Base-by-base conservation (phyloP, 2,797 vertebrate genomes). In the Peromyscus melanophrys region DNA sequence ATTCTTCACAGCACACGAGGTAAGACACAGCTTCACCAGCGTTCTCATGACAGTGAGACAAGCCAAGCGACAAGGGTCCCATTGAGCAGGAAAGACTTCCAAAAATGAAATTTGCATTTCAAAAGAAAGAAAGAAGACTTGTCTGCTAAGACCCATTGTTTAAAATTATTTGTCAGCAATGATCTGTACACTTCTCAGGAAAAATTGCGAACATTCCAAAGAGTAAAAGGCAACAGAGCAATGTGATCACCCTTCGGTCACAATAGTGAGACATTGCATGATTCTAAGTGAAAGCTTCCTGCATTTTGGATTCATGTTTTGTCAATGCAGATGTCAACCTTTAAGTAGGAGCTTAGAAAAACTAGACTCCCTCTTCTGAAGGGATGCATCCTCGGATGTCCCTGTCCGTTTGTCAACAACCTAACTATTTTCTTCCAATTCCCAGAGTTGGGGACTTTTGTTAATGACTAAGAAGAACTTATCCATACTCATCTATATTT, bases 51-150 rank as follows among this genome's bases (percentile, higher is more conserved):
- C 88, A 95, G 59, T 8, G 17, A 80, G 78, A 92, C 76, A 95
- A 87, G 77, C 8, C 71, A 93, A 90, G 59, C 21, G 37, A 6
- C 19, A 0, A 27, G 21, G 21, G 9, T 90, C 69, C 80, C 76
- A 77, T 76, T 81, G 82, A 87, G 69, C 29, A 89, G 31, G 31
- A 83, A 90, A 91, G 85, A 61, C 83, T 93, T 95, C 92, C 90
- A 94, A 94, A 96, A 95, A 76, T 19, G 49, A 96, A 96, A 97
- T 96, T 92, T 96, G 83, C 87, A 96, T 94, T 97, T 97, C 93
- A 97, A 97, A 96, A 89, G 93, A 92, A 95, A 94, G 78, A 85
- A 94, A 80, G 49, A 9, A 25, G 16, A 86, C 78, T 80, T 88
- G 13, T 95, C 93, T 90, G 92, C 85, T 83, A 61, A 90, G 92